Evolutionary conservation across 2,797 vertebrate species (phyloP), one percentile per base, ranked within the genome.

Genomic region (Dipus sagitta): DNA sequence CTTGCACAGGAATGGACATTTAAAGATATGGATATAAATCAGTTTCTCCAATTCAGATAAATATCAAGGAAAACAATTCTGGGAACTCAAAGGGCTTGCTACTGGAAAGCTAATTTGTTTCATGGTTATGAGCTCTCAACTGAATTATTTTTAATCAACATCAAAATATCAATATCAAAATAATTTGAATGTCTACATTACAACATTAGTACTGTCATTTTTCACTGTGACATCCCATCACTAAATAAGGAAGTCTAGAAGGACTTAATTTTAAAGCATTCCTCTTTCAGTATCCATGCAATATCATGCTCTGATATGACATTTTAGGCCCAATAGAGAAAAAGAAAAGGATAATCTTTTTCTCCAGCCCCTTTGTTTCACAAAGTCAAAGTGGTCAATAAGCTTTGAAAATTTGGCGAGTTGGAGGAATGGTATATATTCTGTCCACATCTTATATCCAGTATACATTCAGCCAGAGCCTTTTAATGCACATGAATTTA

Each of bases 111-210:
- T 95, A 94, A 92, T 94, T 79, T 65, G 74, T 90, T 90, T 92
- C 21, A 74, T 71, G 68, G 20, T 67, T 92, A 88, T 95, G 68
- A 88, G 62, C 72, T 93, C 86, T 92, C 65, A 96, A 86, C 11
- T 88, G 52, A 93, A 94, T 88, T 94, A 85, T 96, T 86, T 82
- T 79, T 86, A 74, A 93, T 93, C 84, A 85, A 75, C 83, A 86
- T 88, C 75, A 95, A 90, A 92, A 92, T 95, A 83, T 92, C 86
- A 96, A 96, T 92, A 90, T 91, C 47, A 91, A 94, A 74, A 95
- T 95, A 38, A 93, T 86, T 93, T 74, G 89, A 86, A 80, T 71
- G 64, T 86, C 64, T 28, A 8, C 82, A 83, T 67, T 34, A 72
- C 60, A 21, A 10, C 28, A 84, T 88, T 88, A 86, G 58, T 54